These are phyloP conservation scores for Brienomyrus longianalis DNA, from an alignment of 2,113 vertebrate species.

Conservation along the genomic window DNA sequence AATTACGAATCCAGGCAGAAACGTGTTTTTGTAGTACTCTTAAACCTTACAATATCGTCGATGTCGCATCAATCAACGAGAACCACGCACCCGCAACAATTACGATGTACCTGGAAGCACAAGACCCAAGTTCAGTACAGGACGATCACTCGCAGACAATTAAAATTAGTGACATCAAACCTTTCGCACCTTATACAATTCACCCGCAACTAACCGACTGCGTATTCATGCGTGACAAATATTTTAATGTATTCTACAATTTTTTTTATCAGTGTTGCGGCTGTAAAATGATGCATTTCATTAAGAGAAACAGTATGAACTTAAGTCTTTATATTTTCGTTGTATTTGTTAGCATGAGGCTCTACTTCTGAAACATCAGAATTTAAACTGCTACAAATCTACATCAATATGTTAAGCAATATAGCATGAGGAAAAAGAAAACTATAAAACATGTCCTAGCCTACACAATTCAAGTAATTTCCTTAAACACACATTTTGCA, in stretches of 20 bases:
- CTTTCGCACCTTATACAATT: background rate
- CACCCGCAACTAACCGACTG: background rate
- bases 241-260: background rate
- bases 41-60: too few relatives aligned
- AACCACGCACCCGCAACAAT: background rate
- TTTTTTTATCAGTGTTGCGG: background rate
- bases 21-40: background rate
- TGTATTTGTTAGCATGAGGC: background rate
- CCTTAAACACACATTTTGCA: background rate
- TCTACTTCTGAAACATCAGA: background rate
- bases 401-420: background rate
- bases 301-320: background rate
- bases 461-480: background rate
- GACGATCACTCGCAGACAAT: background rate
- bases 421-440: background rate
- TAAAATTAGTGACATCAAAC: background rate
- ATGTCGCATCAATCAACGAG: too few relatives aligned
- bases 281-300: background rate
- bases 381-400: background rate
- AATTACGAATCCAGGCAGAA: background rate
- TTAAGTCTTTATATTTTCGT: background rate
- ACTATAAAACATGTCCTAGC: background rate
- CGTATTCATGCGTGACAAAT: background rate
- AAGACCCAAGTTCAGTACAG: background rate
- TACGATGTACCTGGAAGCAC: background rate